Base-by-base conservation (phyloP, 2,113 vertebrate species). In the Platysternon megacephalum region DNA sequence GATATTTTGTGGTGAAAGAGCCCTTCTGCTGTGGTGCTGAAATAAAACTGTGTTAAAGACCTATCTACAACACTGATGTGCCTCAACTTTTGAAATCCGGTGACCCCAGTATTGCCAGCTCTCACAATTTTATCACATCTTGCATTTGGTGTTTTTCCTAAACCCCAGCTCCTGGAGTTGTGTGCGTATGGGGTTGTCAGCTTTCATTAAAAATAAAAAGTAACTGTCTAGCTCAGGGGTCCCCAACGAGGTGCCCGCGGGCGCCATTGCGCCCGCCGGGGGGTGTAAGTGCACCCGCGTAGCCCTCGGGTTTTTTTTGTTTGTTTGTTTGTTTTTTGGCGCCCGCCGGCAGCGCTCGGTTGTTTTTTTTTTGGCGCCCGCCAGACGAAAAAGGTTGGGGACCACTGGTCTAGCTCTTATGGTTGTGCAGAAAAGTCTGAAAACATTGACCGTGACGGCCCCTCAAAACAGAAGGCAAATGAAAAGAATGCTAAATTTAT, bases 71-170 rank as follows among this genome's bases (percentile, higher is more conserved):
- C 28, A 61, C 9, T 48, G 92, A 65, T 19, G 6, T 78, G 84
- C 26, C 24, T 32, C 44, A 52, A 92, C 0, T 44, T 16, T 84
- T 11, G 88, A 79, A 82, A 42, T 88, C 39, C n/a, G 28, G 2
- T 55, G 39, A 39, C 28, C 19, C 13, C 11, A 88, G 24, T 6
- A 90, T 21, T 0, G 0, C 21, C 80, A 86, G 7, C 42, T 82
- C 49, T n/a, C 16, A 68, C 35, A 68, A 68, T 68, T 35, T n/a
- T n/a, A 68, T n/a, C 35, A 24, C 17, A 8, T 68, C 61, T 68
- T n/a, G 35, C 35, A 68, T n/a, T n/a, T 68, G 32, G 32, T 8
- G 26, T 56, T 68, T n/a, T 68, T 68, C 35, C 17, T n/a, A 46
- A 42, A 58, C 19, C 83, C 22, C 53, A 32, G 14, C 5, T 88